Evolutionary conservation across 1,140 invertebrate species (phyloP).

Genomic region (Pararge aegeria): DNA sequence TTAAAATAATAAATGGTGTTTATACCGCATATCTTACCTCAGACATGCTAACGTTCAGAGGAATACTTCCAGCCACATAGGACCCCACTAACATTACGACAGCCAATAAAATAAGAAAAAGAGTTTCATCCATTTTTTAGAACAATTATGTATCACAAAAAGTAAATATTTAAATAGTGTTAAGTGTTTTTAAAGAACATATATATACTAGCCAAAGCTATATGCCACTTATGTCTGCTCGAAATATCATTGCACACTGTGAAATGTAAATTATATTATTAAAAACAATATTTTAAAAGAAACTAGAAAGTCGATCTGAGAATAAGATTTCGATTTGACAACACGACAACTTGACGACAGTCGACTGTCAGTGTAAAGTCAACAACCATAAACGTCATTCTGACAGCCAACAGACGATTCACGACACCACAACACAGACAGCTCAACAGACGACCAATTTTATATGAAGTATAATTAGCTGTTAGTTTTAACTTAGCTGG

Average conservation of each 20-base stretch:
- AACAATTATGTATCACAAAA: background rate
- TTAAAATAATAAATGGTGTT: slow-evolving; percentile 5
- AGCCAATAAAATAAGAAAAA: slow-evolving; percentile 89
- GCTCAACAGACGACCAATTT: too few species aligned
- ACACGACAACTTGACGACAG: slow-evolving; percentile 22
- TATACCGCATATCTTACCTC: slow-evolving; percentile 84
- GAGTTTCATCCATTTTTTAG: slow-evolving; percentile 88
- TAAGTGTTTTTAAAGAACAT: background rate
- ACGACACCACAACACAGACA: background rate
- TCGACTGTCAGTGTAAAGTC: too few species aligned
- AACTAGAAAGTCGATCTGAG: slow-evolving; percentile 4
- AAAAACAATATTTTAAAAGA: slow-evolving; percentile 9
- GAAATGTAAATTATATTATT: background rate
- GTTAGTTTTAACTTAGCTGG: too few species aligned
- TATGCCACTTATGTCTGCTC: background rate
- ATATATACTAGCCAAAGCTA: background rate
- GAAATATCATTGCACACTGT: slow-evolving; percentile 1
- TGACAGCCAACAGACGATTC: slow-evolving; percentile 1
- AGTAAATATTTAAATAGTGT: background rate
- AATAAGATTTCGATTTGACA: slow-evolving; percentile 18
- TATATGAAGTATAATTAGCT: too few species aligned
- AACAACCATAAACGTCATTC: background rate
- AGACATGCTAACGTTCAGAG: slow-evolving; percentile 94
- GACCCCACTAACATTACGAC: slow-evolving; percentile 97
- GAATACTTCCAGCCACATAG: slow-evolving; percentile 95